Percentiles rank a stretch among this genome's conserved stretches.
These are phyloP conservation scores for Caretta caretta DNA, from an alignment of 2,113 vertebrate species.

Conservation along the genomic window DNA sequence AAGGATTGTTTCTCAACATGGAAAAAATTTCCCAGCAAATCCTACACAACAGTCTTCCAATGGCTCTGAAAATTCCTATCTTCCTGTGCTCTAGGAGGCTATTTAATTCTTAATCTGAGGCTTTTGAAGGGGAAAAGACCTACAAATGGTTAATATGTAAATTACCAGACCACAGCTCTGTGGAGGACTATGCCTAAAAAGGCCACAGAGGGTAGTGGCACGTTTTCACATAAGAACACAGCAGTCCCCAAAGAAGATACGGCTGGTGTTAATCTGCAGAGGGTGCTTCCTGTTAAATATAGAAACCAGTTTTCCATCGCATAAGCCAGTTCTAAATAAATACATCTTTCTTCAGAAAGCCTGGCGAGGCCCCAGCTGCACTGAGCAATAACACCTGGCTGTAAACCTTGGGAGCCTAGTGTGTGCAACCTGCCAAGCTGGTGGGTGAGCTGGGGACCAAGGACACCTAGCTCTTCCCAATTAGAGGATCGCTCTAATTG, in stretches of 20 bases:
- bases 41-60: neutral
- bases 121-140: neutral
- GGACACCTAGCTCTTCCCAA: neutral
- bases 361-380: neutral
- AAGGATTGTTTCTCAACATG: neutral
- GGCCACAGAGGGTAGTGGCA: neutral
- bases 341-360: neutral
- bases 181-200: neutral
- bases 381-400: conserved; percentile 18
- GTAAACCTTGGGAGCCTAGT: neutral
- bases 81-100: neutral
- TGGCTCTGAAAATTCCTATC: neutral
- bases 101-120: neutral
- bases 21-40: neutral
- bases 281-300: conserved; percentile 38
- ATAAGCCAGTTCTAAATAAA: conserved; percentile 42
- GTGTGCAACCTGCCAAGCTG: neutral
- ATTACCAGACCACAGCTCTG: neutral
- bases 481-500: neutral
- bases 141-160: neutral
- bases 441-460: neutral
- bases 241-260: neutral
- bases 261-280: neutral
- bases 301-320: conserved; percentile 55
- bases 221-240: neutral